A percentile compares a stretch with the other conserved stretches of the same genome.
Conservation (phyloP, 2,888 invertebrate species). For the Pardosa pseudoannulata region DNA sequence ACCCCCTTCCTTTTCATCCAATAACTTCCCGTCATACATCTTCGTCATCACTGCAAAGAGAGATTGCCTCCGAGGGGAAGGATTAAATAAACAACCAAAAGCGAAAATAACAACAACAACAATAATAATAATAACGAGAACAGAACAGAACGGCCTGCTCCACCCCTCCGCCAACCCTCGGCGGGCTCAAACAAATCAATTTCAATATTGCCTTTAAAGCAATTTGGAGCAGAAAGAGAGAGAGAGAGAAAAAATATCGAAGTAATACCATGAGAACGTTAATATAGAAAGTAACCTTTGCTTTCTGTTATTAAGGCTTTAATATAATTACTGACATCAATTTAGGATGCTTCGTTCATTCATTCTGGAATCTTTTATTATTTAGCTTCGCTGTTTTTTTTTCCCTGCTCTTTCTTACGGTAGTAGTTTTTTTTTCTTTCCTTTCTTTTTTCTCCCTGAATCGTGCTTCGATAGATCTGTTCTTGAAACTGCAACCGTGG, state of each 20-base stretch:
- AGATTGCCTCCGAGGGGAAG: not conserved
- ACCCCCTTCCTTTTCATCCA: not conserved
- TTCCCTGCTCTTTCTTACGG: too few species aligned
- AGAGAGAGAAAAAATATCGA: not conserved
- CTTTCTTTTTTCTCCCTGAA: too few species aligned
- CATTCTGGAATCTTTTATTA: not conserved
- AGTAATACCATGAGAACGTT: slow-evolving; percentile 24
- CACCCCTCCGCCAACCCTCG: too few species aligned
- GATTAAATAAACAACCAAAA: not conserved
- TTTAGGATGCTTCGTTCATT: slow-evolving; percentile 39
- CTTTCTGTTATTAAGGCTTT: slow-evolving; percentile 68
- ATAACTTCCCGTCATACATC: not conserved
- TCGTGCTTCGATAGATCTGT: too few species aligned
- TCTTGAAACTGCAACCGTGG: too few species aligned
- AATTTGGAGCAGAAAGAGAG: slow-evolving; percentile 20
- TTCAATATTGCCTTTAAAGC: slow-evolving; percentile 64
- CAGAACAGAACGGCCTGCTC: not conserved
- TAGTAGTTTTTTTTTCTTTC: too few species aligned
- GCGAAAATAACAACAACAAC: not conserved
- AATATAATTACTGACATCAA: slow-evolving; percentile 72
- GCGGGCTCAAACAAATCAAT: slow-evolving; percentile 55
- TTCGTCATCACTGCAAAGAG: not conserved
- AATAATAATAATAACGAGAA: not conserved
- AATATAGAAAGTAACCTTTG: slow-evolving; percentile 68
- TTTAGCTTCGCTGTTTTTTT: too few species aligned